Base-by-base conservation (phyloP, 2,797 vertebrate species). In the Alca torda region DNA sequence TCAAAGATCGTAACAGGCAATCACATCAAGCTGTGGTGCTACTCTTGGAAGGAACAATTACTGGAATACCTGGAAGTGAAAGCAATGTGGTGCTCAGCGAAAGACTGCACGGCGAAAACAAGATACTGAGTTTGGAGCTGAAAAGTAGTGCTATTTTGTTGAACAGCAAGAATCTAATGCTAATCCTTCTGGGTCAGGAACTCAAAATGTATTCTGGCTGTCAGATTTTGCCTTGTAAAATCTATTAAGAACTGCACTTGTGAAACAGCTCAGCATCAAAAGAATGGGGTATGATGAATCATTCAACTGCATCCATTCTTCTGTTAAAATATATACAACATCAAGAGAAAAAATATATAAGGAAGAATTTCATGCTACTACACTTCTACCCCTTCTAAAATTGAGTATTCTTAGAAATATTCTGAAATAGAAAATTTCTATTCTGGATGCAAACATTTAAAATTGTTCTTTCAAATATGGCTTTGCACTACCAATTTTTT, bases 21-120 rank as follows among this genome's bases (percentile, higher is more conserved):
- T 83, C 39, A 78, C 63, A 84, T 61, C 88, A 84, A 89, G 68
- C 59, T 10, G 5, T 39, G 43, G 57, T 51, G 48, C 35, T 1
- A 64, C 69, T 41, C 45, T 83, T 45, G 16, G 41, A 92, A 87
- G 64, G 61, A 39, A 78, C 60, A 83, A 51, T 91, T 91, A 83
- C 72, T 28, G 35, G 41, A 68, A 83, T 83, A 92, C 50, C 65
- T 93, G 73, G 82, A 96, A 96, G 24, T 61, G 61, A 94, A 91
- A 92, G 51, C n/a, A 51, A 50, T 37, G 89, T 33, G 46, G 20
- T 45, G 23, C 56, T 78, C 79, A 81, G 64, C 0, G 3, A 87
- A 84, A 85, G 64, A 48, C 56, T 43, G 26, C 68, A 41, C 11
- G 56, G 17, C 72, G 33, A 51, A 87, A 87, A 74, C 24, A 77